Base-by-base conservation (phyloP, 1,140 invertebrate genomes). In the Coelopa frigida region DNA sequence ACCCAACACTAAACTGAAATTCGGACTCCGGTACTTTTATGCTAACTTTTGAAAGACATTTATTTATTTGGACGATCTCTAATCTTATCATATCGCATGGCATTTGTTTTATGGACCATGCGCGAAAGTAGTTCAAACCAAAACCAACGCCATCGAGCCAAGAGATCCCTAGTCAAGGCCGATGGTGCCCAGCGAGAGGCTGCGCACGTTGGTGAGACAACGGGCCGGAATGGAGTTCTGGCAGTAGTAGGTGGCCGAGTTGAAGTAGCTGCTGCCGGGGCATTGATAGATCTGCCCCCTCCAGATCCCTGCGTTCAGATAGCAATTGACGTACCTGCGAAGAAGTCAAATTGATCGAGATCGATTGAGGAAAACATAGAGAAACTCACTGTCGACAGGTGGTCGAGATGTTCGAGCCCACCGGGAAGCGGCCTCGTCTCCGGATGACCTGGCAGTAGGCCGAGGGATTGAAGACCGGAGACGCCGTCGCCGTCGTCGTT, bases 241-340 rank as follows among this genome's bases (percentile, higher is more conserved):
- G 50, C 35, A 57, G 29, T 5, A 29, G 4, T 24, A 20, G 1
- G 53, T 17, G 5, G 44, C 4, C 14, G 43, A 51, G 40, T 50
- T 46, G 14, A 61, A 61, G 31, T 51, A 59, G 10, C 49, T 35
- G 8, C 5, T 17, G 1, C 55, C 57, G 14, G 58, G 51, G 20
- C 58, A 61, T 3, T 50, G 56, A 27, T 63, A 59, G 38, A 48
- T 20, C 6, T 54, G 40, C 2, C 61, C 61, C 11, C 8, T 31
- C 61, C 61, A 65, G 4, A 8, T 18, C 23, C 54, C 52, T 11
- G 33, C 51, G 5, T 44, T 33, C 5, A 53, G 23, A 6, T 43
- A 59, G 24, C 61, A 65, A 5, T 55, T 15, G 36, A 65, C 48
- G 23, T 65, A 66, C 22, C 50, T 52, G 7, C 2, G 37, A 45